Evolutionary conservation across 1,140 invertebrate genomes (phyloP).

Genomic region (Lepidostoma basale): DNA sequence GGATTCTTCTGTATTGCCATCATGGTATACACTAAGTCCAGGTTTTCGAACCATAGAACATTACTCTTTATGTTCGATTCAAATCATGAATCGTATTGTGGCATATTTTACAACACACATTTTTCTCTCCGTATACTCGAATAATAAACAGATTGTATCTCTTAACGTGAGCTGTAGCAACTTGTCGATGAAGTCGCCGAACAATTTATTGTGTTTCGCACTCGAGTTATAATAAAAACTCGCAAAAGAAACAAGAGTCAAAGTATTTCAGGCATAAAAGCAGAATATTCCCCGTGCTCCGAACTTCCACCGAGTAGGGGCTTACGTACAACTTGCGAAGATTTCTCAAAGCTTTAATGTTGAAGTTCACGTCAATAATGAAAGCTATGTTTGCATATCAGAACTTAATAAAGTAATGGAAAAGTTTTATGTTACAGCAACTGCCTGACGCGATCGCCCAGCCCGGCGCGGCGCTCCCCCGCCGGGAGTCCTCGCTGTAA

Average conservation of each 20-base stretch:
- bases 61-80: no score
- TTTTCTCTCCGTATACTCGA: no score
- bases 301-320: slow-evolving; percentile 3
- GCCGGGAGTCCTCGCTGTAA: neutral
- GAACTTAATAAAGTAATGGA: slow-evolving; percentile 44
- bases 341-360: slow-evolving; percentile 33
- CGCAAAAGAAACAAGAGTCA: neutral
- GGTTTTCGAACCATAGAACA: no score
- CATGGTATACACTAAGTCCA: no score
- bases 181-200: neutral
- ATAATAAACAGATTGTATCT: no score
- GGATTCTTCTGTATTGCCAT: no score
- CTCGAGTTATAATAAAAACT: neutral
- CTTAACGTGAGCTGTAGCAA: no score
- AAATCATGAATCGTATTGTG: no score
- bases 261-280: neutral
- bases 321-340: slow-evolving; percentile 32
- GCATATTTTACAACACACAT: no score
- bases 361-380: slow-evolving; percentile 43
- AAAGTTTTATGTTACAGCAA: slow-evolving; percentile 28
- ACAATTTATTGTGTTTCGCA: neutral
- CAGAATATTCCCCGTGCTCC: slow-evolving; percentile 1
- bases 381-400: slow-evolving; percentile 41
- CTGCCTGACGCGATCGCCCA: slow-evolving; percentile 12
- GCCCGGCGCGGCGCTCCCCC: neutral